These are phyloP conservation scores for Campoletis raptor DNA, from an alignment of 2,888 invertebrate species.

Conservation along the genomic window DNA sequence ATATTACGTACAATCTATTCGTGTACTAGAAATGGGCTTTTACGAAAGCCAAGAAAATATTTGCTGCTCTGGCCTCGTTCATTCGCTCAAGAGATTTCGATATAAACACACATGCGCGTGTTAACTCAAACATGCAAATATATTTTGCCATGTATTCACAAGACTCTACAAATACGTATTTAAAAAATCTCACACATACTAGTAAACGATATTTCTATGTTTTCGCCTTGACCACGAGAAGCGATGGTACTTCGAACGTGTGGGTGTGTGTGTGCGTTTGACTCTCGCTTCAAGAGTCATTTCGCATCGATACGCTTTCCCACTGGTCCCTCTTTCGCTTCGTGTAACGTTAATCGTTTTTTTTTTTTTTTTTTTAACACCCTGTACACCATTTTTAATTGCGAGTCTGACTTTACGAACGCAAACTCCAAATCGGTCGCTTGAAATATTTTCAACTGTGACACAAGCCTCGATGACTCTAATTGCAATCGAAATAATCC, in stretches of 20 bases:
- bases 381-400: constrained; percentile 42
- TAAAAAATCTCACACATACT: constrained; percentile 1
- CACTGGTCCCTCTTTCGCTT: constrained; percentile 13
- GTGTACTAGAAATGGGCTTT: constrained; percentile 46
- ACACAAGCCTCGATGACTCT: background rate
- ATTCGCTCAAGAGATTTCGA: constrained; percentile 53
- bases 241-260: constrained; percentile 38
- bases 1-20: background rate
- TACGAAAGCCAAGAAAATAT: constrained; percentile 62
- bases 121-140: constrained; percentile 14
- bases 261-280: constrained; percentile 14
- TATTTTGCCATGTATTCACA: background rate
- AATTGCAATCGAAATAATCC: constrained; percentile 39
- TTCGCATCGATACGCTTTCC: constrained; percentile 65
- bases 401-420: background rate
- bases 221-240: constrained; percentile 68
- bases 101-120: background rate
- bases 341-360: constrained; percentile 41
- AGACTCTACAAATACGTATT: background rate
- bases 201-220: constrained; percentile 61
- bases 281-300: constrained; percentile 56
- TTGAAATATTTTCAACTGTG: constrained; percentile 35
- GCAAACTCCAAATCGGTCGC: constrained; percentile 50
- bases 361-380: constrained; percentile 35
- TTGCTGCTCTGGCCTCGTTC: constrained; percentile 58